These are phyloP conservation scores for Drosophila gaucha DNA, from an alignment of 2,888 invertebrate species.

Conservation along the genomic window DNA sequence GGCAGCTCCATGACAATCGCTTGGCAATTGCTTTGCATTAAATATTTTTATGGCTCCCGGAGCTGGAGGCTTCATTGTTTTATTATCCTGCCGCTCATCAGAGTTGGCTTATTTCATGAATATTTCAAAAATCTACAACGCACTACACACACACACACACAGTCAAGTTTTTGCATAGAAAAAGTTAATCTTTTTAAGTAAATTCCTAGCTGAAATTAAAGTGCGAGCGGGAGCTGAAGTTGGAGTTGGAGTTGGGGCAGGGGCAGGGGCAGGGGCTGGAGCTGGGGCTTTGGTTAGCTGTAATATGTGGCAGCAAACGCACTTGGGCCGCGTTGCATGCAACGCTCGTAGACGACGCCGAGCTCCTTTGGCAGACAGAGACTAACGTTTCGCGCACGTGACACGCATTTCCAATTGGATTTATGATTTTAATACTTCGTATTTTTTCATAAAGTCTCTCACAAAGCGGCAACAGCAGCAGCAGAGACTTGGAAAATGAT, in stretches of 20 bases:
- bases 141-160: conserved; percentile 28
- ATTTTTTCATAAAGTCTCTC: conserved; percentile 78
- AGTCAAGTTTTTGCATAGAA: conserved; percentile 62
- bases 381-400: conserved; percentile 81
- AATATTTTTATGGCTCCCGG: conserved; percentile 76
- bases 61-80: conserved; percentile 74
- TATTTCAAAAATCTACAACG: conserved; percentile 68
- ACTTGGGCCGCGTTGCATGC: conserved; percentile 54
- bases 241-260: neutral
- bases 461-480: conserved; percentile 4
- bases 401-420: conserved; percentile 81
- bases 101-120: conserved; percentile 62
- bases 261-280: neutral
- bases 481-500: conserved; percentile 54
- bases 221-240: conserved; percentile 30
- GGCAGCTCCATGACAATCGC: conserved; percentile 20
- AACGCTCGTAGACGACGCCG: conserved; percentile 47
- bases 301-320: conserved; percentile 40
- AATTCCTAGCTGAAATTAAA: conserved; percentile 69
- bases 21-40: conserved; percentile 60
- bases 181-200: conserved; percentile 78
- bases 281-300: conserved; percentile 15
- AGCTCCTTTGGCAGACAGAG: conserved; percentile 61
- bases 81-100: conserved; percentile 65
- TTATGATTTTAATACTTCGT: conserved; percentile 82